Percentiles rank a stretch among this genome's conserved stretches.
Conservation (phyloP, 2,113 vertebrate genomes). For the Tachysurus fulvidraco region DNA sequence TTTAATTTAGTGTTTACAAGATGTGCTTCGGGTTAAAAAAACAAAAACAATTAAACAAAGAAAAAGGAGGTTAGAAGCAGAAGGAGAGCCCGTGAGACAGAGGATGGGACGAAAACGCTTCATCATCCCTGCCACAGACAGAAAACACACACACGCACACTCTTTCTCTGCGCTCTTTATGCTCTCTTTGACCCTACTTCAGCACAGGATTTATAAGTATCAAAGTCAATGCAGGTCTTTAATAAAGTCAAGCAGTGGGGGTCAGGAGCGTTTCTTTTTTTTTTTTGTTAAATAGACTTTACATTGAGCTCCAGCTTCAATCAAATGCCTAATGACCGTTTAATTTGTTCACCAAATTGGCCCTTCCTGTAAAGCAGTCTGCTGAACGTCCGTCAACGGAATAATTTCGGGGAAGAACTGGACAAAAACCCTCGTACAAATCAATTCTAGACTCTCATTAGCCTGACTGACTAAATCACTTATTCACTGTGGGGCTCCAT, state of each 20-base stretch:
- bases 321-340: constrained; percentile 14
- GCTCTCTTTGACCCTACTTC: constrained; percentile 6
- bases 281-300: constrained; percentile 6
- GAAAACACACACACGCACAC: background rate
- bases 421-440: constrained; percentile 4
- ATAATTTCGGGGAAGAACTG: background rate
- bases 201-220: background rate
- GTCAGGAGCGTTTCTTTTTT: background rate
- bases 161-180: background rate
- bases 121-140: background rate
- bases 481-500: background rate
- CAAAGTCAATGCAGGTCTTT: background rate
- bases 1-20: background rate
- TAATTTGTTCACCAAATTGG: constrained; percentile 22
- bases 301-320: background rate
- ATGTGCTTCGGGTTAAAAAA: background rate
- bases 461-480: background rate
- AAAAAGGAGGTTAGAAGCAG: background rate
- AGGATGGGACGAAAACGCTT: background rate
- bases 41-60: background rate
- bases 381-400: background rate
- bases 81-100: background rate
- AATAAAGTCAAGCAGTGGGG: background rate
- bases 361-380: constrained; percentile 7
- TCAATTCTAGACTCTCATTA: constrained; percentile 16